Conservation (phyloP, 2,113 vertebrate genomes). For the Damaliscus lunatus region DNA sequence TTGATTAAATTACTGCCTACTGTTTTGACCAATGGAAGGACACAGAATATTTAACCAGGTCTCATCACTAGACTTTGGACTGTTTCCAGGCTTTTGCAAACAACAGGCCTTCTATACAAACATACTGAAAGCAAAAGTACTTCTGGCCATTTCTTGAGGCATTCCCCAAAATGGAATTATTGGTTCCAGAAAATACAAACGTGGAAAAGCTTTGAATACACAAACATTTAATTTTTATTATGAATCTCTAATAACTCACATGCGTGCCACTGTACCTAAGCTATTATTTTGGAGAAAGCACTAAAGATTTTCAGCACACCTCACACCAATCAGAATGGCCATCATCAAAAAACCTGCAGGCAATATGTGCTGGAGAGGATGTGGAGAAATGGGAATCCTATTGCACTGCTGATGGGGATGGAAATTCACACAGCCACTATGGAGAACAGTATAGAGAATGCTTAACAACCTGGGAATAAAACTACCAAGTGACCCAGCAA, state of each 20-base stretch:
- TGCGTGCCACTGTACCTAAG: background rate
- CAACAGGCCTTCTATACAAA: background rate
- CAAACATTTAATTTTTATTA: background rate
- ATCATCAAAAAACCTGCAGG: background rate
- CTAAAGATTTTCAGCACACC: background rate
- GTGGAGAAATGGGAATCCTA: background rate
- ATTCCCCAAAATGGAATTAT: background rate
- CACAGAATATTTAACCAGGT: background rate
- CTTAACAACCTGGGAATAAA: background rate
- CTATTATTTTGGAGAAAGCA: slow-evolving; percentile 5
- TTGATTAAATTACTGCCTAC: background rate
- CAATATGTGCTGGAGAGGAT: background rate
- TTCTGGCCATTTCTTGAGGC: background rate
- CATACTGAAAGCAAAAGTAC: background rate
- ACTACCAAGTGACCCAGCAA: background rate
- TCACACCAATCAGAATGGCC: background rate
- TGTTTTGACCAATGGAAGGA: background rate
- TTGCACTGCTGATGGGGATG: background rate
- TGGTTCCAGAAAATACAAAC: background rate
- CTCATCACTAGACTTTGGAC: background rate
- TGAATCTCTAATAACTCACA: background rate
- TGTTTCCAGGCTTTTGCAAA: background rate
- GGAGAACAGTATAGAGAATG: background rate
- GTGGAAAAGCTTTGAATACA: background rate
- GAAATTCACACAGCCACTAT: background rate